These are phyloP conservation scores for Eupleurogrammus muticus DNA, from an alignment of 2,797 vertebrate genomes.

Conservation along the genomic window DNA sequence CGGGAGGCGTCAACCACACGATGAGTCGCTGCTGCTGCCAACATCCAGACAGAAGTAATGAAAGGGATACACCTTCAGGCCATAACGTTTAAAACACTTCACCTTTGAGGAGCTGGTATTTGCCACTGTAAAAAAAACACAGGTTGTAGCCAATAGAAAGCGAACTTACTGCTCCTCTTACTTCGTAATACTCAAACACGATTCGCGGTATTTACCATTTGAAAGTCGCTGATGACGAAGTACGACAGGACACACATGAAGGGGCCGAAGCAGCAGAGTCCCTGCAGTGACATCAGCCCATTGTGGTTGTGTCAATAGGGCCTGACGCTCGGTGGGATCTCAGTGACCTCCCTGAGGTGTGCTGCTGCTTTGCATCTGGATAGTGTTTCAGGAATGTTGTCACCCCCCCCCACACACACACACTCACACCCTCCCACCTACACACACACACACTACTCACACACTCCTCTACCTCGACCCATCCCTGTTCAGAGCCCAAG, in stretches of 20 bases:
- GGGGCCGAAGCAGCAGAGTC: conserved; percentile 42
- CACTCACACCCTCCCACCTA: not conserved
- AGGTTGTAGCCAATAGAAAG: not conserved
- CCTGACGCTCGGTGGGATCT: conserved; percentile 72
- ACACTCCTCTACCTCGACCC: conserved; percentile 3
- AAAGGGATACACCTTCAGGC: conserved; percentile 58
- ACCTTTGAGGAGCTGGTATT: conserved; percentile 42
- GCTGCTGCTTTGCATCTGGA: conserved; percentile 85
- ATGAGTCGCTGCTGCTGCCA: conserved; percentile 48
- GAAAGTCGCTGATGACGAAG: conserved; percentile 19
- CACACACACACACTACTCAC: too few relatives aligned
- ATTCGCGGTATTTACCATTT: conserved; percentile 3
- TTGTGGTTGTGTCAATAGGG: conserved; percentile 80
- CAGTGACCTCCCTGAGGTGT: conserved; percentile 79
- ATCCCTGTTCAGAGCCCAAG: conserved; percentile 54
- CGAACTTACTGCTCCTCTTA: not conserved
- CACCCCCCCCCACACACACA: conserved; percentile 8
- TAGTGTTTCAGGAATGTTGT: conserved; percentile 84
- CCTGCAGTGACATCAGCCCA: conserved; percentile 71
- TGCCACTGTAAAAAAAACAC: conserved; percentile 32
- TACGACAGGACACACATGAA: conserved; percentile 17
- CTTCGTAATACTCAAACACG: conserved; percentile 1
- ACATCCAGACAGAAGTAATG: conserved; percentile 59
- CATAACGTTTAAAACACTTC: conserved; percentile 64
- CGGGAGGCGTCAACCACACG: conserved; percentile 52